Base-by-base conservation (phyloP, 2,113 vertebrate species). In the Pungitius pungitius region DNA sequence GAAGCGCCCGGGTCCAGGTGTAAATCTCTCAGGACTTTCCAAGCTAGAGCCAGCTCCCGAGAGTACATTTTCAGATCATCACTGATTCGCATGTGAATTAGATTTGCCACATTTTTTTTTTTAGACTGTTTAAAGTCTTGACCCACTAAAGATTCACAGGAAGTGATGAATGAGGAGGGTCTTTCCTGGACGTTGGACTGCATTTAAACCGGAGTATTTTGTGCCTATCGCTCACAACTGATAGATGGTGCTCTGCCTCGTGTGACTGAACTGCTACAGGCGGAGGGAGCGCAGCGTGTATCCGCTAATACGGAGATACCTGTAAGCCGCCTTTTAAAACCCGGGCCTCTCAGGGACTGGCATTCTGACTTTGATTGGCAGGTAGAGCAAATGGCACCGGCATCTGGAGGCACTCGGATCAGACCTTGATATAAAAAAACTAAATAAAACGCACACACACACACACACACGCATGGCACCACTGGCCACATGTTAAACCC, bases 331-430 rank as follows among this genome's bases (percentile, higher is more conserved):
- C 69, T 71, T 80, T 75, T 3, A 70, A 85, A 68, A 35, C 33
- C 27, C 45, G 26, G 76, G 62, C 18, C 85, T 77, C 87, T 49
- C 54, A 66, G 83, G 85, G 78, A 65, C 79, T 83, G 84, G 62
- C 83, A 84, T 88, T 87, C 86, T 81, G 77, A 75, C 65, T 88
- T 84, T 92, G 90, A 92, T 88, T 92, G 91, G 85, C 91, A 91
- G 89, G n/a, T 80, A 79, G 86, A 87, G 84, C 73, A 91, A 92
- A 92, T 88, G 89, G 86, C 89, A 87, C 45, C 66, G 66, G 73
- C 83, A 82, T 91, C 89, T 87, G 78, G 68, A 91, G 90, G 86
- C 84, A 64, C 70, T 86, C 35, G 68, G 68, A 81, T 90, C 75
- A 71, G 73, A 83, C 42, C 64, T 71, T 66, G 69, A 78, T 85